Base-by-base conservation (phyloP, 1,140 invertebrate species). In the Dreissena rostriformis region DNA sequence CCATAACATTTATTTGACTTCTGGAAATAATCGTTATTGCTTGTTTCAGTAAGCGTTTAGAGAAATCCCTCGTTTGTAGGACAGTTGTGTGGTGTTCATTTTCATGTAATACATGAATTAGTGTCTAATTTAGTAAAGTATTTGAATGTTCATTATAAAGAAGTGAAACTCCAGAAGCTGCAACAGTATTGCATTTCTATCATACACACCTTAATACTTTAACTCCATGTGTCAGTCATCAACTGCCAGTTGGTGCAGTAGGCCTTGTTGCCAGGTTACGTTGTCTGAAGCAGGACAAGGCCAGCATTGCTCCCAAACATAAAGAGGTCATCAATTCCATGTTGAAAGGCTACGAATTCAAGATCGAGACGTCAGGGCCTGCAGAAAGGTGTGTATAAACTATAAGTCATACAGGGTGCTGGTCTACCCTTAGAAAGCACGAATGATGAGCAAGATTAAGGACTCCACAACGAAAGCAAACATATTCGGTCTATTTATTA, bases 271-370 rank as follows among this genome's bases (percentile, higher is more conserved):
- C 94, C 94, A 67, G 94, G 0, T 81, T 94, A 73, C 83, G 90
- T 11, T 93, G 92, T 88, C 86, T 94, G 61, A 88, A 89, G 52
- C 86, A 89, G 52, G n/a, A 94, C 77, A 89, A 94, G 86, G 90
- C 91, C 65, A 70, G 88, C 49, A 87, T 93, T 19, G 92, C 91
- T 24, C 91, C 91, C 11, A 93, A 93, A 57, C 92, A 92, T 70
- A 92, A 91, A 67, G 92, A 93, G 63, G 90, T 93, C 14, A 91
- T 94, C 2, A 71, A 81, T 11, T 92, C 90, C 63, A 93, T 94
- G 91, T 92, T 94, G 19, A 87, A 91, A 71, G 93, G 94, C 71
- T 92, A 93, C 79, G 92, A 94, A 87, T 85, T 88, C 17, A 93
- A 93, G 83, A 81, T 93, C 52, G 92, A 94, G 57, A 79, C 88